A percentile compares a stretch with the other conserved stretches of the same genome.
phyloP scores from a whole-genome alignment of 1,140 invertebrate genomes.

The Leptonema lineaticorne region DNA sequence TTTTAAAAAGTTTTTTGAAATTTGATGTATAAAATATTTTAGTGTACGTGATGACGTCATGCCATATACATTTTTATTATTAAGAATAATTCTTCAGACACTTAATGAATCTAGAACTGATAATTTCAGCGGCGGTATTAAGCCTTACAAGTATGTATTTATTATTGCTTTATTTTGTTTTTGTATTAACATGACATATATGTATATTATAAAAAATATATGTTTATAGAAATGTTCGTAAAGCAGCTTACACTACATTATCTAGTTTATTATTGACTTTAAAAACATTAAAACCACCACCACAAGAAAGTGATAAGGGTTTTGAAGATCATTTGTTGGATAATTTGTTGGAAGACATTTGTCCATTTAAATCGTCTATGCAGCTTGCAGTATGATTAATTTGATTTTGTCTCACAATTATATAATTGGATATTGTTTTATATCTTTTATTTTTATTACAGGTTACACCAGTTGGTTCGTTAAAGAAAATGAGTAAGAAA shows the following conservation, averaged over 20 bases:
- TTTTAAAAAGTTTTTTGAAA: neutral
- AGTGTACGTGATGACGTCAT: slow-evolving; percentile 29
- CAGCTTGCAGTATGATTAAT: slow-evolving; percentile 25
- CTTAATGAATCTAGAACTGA: slow-evolving; percentile 30
- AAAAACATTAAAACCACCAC: slow-evolving; percentile 30
- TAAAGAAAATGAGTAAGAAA: slow-evolving; percentile 28
- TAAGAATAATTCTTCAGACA: slow-evolving; percentile 33
- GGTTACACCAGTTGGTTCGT: slow-evolving; percentile 15
- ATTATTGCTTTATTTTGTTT: slow-evolving; percentile 3
- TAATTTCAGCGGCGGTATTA: slow-evolving; percentile 19
- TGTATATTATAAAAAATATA: neutral
- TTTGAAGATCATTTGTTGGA: slow-evolving; percentile 33
- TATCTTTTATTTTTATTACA: slow-evolving; percentile 1
- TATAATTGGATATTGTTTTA: neutral
- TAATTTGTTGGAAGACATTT: slow-evolving; percentile 31
- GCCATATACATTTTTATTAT: slow-evolving; percentile 27
- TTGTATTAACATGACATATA: slow-evolving; percentile 2
- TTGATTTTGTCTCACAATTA: neutral
- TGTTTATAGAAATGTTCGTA: slow-evolving; percentile 29
- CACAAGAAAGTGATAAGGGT: slow-evolving; percentile 26
- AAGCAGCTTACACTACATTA: slow-evolving; percentile 29
- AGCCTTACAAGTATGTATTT: slow-evolving; percentile 34
- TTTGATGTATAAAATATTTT: slow-evolving; percentile 5
- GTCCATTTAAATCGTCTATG: slow-evolving; percentile 18
- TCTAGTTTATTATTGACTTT: slow-evolving; percentile 22